Conservation (phyloP, 2,113 vertebrate species). For the Catharus fuscescens region DNA sequence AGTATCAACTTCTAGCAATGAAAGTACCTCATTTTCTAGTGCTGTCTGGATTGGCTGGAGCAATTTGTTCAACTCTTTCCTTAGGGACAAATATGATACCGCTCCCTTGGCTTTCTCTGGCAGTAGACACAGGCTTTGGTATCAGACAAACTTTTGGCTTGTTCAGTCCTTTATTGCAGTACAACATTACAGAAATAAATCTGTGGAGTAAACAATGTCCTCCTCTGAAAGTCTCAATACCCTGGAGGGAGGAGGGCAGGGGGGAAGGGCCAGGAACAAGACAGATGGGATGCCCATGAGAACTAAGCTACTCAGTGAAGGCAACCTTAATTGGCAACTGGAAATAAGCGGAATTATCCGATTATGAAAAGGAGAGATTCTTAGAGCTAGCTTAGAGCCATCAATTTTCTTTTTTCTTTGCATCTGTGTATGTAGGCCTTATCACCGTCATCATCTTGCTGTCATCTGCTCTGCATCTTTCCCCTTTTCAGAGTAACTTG, state of each 20-base stretch:
- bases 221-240: background rate
- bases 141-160: background rate
- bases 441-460: background rate
- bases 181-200: background rate
- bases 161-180: background rate
- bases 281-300: slow-evolving; percentile 57
- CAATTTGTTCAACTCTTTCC: background rate
- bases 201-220: background rate
- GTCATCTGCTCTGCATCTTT: slow-evolving; percentile 38
- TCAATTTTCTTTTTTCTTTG: background rate
- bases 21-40: slow-evolving; percentile 16
- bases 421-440: background rate
- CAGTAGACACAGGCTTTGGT: background rate
- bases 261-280: background rate
- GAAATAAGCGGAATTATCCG: slow-evolving; percentile 33
- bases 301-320: slow-evolving; percentile 14
- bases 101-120: background rate
- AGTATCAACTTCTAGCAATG: slow-evolving; percentile 1
- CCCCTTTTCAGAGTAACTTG: slow-evolving; percentile 23
- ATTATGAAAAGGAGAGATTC: background rate
- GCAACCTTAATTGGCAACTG: slow-evolving; percentile 33
- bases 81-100: background rate
- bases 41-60: background rate
- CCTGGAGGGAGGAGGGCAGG: background rate
- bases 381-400: slow-evolving; percentile 16